Evolutionary conservation across 2,888 invertebrate species (phyloP), one percentile per base, ranked within the genome.

Genomic region (Himalopsyche anomala): DNA sequence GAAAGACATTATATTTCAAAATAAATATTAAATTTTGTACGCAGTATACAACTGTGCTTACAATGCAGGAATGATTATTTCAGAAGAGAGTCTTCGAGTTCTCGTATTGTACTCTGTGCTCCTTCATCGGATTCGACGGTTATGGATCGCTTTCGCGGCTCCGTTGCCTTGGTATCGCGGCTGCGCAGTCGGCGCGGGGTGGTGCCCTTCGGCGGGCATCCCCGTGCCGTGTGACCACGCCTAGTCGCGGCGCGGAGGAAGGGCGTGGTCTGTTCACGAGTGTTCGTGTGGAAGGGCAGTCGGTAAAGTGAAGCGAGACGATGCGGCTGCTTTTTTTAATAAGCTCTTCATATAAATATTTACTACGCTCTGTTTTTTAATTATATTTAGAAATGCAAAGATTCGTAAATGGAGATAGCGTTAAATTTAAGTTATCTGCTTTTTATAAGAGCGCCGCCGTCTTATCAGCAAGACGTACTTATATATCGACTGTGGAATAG

Each of bases 151-250:
- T n/a, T 62, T 62, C 19, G n/a, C 2, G 56, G 56, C 8, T 62
- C 56, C 19, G 56, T 62, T 62, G 62, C 62, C 62, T 62, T 62
- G 62, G 62, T 11, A 62, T 62, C 19, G 62, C 62, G 62, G 4
- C 3, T 62, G 62, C 62, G 62, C 62, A 62, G 19, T 62, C 62
- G 19, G 8, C 28, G 11, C 62, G 62, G 62, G 62, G 62, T 19
- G 62, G 62, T 2, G 62, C 62, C 62, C 62, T 62, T 19, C 62
- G 62, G 5, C 5, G 19, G 62, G 62, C 19, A 62, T 62, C 28
- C 62, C 62, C 28, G 19, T 28, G 62, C 62, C 19, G 2, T 2
- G 15, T 51, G n/a, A 28, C 62, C 62, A 62, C 62, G 62, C 62
- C 62, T 62, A n/a, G n/a, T 8, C 62, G 62, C 19, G 62, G 19